Evolutionary conservation across 92 coral and sea anemone genomes (phyloP), one percentile per base, ranked within the genome.

Genomic region (Zoanthus sansibaricus): DNA sequence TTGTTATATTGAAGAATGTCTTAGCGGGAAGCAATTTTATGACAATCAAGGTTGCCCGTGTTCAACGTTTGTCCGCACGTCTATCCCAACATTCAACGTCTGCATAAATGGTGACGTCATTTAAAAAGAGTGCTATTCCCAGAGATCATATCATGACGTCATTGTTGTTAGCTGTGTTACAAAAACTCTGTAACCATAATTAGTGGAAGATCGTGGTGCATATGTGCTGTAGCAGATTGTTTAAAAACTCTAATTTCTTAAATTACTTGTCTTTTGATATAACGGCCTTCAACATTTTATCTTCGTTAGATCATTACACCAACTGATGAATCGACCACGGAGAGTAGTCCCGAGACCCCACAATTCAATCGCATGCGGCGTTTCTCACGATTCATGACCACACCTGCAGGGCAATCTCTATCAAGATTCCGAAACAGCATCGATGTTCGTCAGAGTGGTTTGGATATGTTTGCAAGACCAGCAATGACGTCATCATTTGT

Each of bases 291-390:
- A 1, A 32, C 7, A 0, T 12, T 13, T 30, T 32, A 30, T 44
- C 17, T 6, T 69, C 17, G 31, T 68, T 13, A 80, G 85, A 18
- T 46, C 4, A 61, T 47, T 3, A 80, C 74, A 9, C 85, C 74
- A n/a, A 66, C 59, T 80, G 75, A 80, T 13, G 75, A 80, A 80
- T 80, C 85, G 4, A 66, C 74, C 45, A 71, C 51, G 21, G 85
- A 80, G 18, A 80, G 75, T 9, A 0, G 46, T 5, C 21, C 20
- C 13, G 85, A 80, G 59, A 80, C 74, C 85, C 85, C 85, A n/a
- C 75, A 80, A 1, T 47, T 80, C 20, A 68, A 33, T 18, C 85
- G 85, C 13, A 11, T 64, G 85, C 85, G 85, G 85, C 85, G 85
- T 7, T 80, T 80, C 42, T 66, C 85, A 12, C 44, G 85, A 47